These are phyloP conservation scores for Anthoptus insignis DNA, from an alignment of 2,888 invertebrate genomes.

Conservation along the genomic window DNA sequence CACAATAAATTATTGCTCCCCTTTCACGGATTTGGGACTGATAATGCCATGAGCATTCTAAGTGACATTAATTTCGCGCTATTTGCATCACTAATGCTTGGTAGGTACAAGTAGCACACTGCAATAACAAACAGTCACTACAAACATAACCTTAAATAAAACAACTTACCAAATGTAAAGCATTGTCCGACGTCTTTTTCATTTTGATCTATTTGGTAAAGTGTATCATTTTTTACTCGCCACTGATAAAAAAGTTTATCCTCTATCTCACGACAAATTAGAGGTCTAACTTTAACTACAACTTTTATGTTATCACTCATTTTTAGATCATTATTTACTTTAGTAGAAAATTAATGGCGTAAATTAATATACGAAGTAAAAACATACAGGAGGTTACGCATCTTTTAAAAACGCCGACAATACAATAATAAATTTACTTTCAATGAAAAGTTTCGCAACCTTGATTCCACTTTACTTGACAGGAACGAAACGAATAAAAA, in stretches of 20 bases:
- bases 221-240: conserved; percentile 87
- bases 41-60: too few species aligned
- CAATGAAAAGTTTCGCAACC: conserved; percentile 22
- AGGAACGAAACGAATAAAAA: conserved; percentile 53
- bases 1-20: too few species aligned
- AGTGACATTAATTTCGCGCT: conserved; percentile 12
- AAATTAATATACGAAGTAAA: background rate
- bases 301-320: conserved; percentile 92
- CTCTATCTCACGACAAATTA: conserved; percentile 89
- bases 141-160: conserved; percentile 1
- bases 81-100: too few species aligned
- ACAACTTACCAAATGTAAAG: conserved; percentile 75
- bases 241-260: conserved; percentile 87
- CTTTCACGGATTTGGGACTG: too few species aligned
- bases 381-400: conserved; percentile 19
- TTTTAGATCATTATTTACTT: conserved; percentile 50
- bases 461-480: conserved; percentile 18
- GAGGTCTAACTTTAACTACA: conserved; percentile 91
- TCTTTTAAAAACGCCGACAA: conserved; percentile 30
- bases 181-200: conserved; percentile 65
- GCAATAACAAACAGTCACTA: conserved; percentile 7
- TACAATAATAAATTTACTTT: conserved; percentile 21
- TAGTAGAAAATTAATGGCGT: background rate
- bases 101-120: background rate
- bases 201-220: conserved; percentile 86